Evolutionary conservation across 2,113 vertebrate species (phyloP).

Genomic region (Dromaius novaehollandiae): DNA sequence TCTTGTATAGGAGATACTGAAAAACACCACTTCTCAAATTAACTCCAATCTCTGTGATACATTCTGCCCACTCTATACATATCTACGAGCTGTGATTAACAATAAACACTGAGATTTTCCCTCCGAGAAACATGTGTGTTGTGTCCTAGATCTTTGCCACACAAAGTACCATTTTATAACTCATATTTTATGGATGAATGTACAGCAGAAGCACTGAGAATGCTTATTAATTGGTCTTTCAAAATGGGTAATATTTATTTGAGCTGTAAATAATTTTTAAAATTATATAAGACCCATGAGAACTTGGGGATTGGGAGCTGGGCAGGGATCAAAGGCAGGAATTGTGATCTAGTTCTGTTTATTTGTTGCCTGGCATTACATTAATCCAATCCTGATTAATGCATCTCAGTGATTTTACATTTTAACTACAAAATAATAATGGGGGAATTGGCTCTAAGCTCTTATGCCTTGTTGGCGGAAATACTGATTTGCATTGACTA

Average conservation of each 20-base stretch:
- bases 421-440: slow-evolving; percentile 15
- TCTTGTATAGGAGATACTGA: not conserved
- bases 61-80: not conserved
- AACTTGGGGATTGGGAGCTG: not conserved
- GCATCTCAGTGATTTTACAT: not conserved
- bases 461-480: not conserved
- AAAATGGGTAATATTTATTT: not conserved
- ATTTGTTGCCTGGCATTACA: not conserved
- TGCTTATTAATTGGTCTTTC: not conserved
- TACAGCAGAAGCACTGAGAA: not conserved
- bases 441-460: slow-evolving; percentile 23
- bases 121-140: slow-evolving; percentile 24
- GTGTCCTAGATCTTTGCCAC: not conserved
- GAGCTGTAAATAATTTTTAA: not conserved
- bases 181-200: not conserved
- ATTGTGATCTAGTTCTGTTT: not conserved
- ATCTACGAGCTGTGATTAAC: slow-evolving; percentile 5
- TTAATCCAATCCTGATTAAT: slow-evolving; percentile 13
- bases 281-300: not conserved
- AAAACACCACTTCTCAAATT: not conserved
- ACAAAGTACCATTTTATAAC: not conserved
- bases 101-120: not conserved
- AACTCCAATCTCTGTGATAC: not conserved
- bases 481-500: slow-evolving; percentile 13
- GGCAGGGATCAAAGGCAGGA: not conserved